phyloP scores from a whole-genome alignment of 2,113 vertebrate genomes.

The Microtus pennsylvanicus region DNA sequence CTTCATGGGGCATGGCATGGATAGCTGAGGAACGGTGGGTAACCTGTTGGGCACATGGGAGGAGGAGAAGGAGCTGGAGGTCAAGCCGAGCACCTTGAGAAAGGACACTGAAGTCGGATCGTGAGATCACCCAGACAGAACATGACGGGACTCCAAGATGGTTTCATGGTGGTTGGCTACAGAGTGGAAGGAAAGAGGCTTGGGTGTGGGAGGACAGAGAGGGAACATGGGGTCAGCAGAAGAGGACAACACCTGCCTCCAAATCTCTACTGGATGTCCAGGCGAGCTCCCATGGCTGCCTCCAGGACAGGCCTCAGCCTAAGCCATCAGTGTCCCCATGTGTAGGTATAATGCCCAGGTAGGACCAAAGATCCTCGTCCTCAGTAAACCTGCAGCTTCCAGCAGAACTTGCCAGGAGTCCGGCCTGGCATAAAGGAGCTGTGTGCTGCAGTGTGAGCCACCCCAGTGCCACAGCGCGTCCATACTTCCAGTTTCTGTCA shows the following conservation, averaged over 20 bases:
- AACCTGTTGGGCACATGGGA: background rate
- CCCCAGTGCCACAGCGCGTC: no score
- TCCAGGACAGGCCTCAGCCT: background rate
- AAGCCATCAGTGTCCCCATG: background rate
- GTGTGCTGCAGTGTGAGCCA: no score
- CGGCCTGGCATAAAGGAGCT: background rate
- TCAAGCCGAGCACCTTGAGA: background rate
- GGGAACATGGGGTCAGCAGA: no score
- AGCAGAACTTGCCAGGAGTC: background rate
- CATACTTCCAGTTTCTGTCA: background rate
- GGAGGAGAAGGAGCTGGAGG: background rate
- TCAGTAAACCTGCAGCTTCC: background rate
- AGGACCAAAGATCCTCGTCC: background rate
- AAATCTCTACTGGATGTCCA: background rate
- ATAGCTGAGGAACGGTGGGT: background rate
- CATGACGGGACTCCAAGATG: no score
- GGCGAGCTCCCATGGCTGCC: no score
- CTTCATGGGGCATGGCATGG: background rate
- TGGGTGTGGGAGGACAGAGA: background rate
- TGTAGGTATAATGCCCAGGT: background rate
- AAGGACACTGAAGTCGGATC: background rate
- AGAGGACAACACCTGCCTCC: background rate
- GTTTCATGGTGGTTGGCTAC: background rate
- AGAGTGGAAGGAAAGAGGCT: background rate
- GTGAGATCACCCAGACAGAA: background rate